These are phyloP conservation scores for Teleopsis dalmanni DNA, from an alignment of 1,140 invertebrate genomes.

Conservation along the genomic window DNA sequence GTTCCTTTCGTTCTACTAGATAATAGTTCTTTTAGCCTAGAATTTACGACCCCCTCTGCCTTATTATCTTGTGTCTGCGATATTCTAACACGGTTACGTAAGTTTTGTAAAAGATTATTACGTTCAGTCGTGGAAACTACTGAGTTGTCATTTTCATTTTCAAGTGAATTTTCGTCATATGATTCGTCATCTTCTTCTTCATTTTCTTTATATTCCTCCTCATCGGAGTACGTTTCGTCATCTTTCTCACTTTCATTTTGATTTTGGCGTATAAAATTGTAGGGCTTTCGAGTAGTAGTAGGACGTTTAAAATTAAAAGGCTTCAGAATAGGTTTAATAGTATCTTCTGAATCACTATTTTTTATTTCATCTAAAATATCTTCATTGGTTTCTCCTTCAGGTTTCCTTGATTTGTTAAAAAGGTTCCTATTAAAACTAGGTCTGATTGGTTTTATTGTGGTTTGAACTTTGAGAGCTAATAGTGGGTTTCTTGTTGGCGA, in stretches of 20 bases:
- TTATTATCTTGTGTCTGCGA: constrained; percentile 5
- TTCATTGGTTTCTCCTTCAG: constrained; percentile 4
- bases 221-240: constrained; percentile 5
- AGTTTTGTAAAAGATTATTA: not conserved
- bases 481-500: no score
- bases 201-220: constrained; percentile 16
- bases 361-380: not conserved
- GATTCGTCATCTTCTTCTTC: constrained; percentile 12
- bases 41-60: constrained; percentile 2
- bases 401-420: constrained; percentile 11
- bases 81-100: constrained; percentile 2
- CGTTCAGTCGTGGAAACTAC: not conserved
- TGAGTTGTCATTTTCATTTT: not conserved
- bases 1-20: constrained; percentile 2
- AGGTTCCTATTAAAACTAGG: constrained; percentile 24
- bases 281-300: no score
- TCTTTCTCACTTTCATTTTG: not conserved
- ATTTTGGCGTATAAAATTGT: not conserved
- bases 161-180: not conserved
- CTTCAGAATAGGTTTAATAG: not conserved
- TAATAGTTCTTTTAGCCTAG: not conserved
- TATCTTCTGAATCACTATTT: not conserved
- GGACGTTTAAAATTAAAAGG: constrained; percentile 4
- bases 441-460: constrained; percentile 17
- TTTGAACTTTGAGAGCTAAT: no score